Base-by-base conservation (phyloP, 1,140 invertebrate genomes). In the Caenorhabditis remanei region DNA sequence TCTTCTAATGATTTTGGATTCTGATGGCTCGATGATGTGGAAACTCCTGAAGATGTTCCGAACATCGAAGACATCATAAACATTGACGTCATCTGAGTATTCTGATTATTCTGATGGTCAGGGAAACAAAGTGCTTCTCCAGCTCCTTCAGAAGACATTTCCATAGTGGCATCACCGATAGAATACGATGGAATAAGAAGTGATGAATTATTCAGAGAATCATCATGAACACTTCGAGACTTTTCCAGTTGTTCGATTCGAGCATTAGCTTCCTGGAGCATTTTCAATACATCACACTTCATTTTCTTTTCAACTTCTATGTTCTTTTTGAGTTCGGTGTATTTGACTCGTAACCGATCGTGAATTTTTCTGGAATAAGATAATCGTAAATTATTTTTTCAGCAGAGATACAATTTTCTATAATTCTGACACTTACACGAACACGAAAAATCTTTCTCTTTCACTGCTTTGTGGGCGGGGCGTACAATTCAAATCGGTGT, bases 171-270 rank as follows among this genome's bases (percentile, higher is more conserved):
- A 14, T 79, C 71, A n/a, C 9, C 21, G 4, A 21, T 6, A 16
- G 43, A 46, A 50, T 79, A 79, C 14, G 71, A 46, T n/a, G 71
- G 71, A 9, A 79, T 79, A 14, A 79, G 46, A 24, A 79, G 71
- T 0, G 71, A 79, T 2, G 71, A 79, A 24, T 79, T 53, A 21
- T 79, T 53, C 9, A 50, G 71, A n/a, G 46, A 50, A n/a, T 79
- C 46, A n/a, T 53, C 71, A 24, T 46, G 41, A 63, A 63, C 13
- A 11, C 61, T 32, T 8, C 71, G 43, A 14, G 46, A 50, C 21
- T 79, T 79, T 50, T 79, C 71, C 8, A 79, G 71, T 53, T 79
- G n/a, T 14, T 79, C 71, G 11, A 79, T 79, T 24, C 71, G 71
- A 21, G 43, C 71, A 14, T 24, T 79, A 2, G 71, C 71, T 41